Percentiles rank a stretch among this genome's conserved stretches.
These are phyloP conservation scores for Halichondria panicea DNA, from an alignment of 37 sponge, comb jelly and placozoan genomes.

Conservation along the genomic window DNA sequence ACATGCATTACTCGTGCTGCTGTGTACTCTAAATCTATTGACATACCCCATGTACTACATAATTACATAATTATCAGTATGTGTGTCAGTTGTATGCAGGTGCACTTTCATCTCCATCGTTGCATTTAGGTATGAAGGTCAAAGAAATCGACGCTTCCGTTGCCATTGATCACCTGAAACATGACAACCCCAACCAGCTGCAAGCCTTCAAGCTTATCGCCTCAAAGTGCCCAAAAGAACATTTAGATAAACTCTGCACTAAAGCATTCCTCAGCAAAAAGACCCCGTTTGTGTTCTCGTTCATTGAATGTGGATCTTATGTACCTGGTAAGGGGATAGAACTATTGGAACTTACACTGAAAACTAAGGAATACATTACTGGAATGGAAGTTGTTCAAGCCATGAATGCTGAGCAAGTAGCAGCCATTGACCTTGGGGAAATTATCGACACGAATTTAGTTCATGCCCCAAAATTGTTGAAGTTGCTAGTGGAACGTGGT, in stretches of 20 bases:
- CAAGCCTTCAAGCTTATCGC: constrained; percentile 1
- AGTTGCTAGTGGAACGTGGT: constrained; percentile 11
- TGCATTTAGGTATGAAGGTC: too few species aligned
- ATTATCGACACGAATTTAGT: constrained; percentile 11
- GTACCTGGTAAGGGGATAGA: not conserved
- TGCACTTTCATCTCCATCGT: too few species aligned
- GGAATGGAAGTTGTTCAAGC: not conserved
- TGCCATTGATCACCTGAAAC: too few species aligned
- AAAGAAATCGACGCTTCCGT: too few species aligned
- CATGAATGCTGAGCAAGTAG: not conserved
- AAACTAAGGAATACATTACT: not conserved
- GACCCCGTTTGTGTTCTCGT: constrained; percentile 11
- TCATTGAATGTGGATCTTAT: constrained; percentile 34
- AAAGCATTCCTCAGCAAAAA: constrained; percentile 14
- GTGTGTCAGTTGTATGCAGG: too few species aligned
- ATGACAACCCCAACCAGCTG: not conserved
- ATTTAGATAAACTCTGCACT: constrained; percentile 8
- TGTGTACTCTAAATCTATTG: too few species aligned
- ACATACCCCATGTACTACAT: too few species aligned
- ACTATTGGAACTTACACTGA: not conserved
- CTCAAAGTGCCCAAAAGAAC: not conserved
- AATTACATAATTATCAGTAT: too few species aligned
- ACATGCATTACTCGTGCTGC: too few species aligned
- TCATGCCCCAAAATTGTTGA: not conserved
- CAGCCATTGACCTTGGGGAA: constrained; percentile 26